Evolutionary conservation across 2,113 vertebrate genomes (phyloP).

Genomic region (Phrynosoma platyrhinos): DNA sequence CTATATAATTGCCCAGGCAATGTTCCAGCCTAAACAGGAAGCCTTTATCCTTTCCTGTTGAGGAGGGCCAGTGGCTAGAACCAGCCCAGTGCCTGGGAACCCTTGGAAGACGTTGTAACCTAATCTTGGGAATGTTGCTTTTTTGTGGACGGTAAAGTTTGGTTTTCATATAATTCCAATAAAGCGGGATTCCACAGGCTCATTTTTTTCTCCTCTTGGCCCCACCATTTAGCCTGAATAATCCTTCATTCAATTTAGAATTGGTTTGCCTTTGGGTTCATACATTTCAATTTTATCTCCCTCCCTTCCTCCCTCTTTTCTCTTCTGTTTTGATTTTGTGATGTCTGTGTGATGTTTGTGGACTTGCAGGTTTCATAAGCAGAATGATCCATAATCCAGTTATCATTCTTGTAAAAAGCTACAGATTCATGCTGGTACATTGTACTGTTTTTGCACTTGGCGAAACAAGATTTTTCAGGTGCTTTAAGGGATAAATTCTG

Average conservation of each 20-base stretch:
- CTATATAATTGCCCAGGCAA: neutral
- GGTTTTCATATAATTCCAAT: neutral
- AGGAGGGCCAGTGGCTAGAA: neutral
- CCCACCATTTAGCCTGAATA: neutral
- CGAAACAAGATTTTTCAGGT: neutral
- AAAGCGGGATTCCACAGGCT: neutral
- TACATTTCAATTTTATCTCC: neutral
- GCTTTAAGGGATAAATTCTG: neutral
- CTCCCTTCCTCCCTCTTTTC: neutral
- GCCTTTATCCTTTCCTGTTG: neutral
- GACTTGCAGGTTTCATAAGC: neutral
- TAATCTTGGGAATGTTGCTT: neutral
- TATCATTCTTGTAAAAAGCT: neutral
- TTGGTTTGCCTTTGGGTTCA: neutral
- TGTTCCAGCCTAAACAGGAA: neutral
- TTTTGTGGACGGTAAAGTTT: no score
- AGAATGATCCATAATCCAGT: neutral
- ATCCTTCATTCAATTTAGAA: slow-evolving; percentile 21
- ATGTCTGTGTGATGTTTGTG: neutral
- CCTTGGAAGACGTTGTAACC: neutral
- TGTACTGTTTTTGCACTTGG: neutral
- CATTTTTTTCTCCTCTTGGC: neutral
- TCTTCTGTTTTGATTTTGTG: neutral
- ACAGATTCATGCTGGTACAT: neutral
- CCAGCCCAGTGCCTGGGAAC: neutral